Percentiles rank a stretch among this genome's conserved stretches.
phyloP scores from a whole-genome alignment of 2,797 vertebrate species.

The Numenius phaeopus region DNA sequence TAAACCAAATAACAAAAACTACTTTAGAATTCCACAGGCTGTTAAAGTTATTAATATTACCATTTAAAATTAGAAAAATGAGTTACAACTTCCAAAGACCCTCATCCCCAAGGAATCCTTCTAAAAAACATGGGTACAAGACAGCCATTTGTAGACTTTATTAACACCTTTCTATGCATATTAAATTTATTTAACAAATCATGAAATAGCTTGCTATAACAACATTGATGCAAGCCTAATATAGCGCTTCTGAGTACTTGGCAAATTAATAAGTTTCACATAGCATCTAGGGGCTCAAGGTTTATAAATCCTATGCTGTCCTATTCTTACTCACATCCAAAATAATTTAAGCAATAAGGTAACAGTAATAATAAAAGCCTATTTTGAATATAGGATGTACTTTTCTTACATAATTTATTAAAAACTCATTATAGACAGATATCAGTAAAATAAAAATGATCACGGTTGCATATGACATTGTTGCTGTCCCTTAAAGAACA shows the following conservation, averaged over 20 bases:
- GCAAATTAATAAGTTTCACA: not conserved
- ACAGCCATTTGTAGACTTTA: not conserved
- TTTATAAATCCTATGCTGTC: not conserved
- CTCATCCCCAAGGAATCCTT: not conserved
- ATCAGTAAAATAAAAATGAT: not conserved
- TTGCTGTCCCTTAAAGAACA: not conserved
- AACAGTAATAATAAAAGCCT: not conserved
- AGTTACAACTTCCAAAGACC: not conserved
- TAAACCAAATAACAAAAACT: not conserved
- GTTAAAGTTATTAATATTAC: not conserved
- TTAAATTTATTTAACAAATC: not conserved
- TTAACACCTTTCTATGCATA: not conserved
- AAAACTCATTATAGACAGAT: not conserved
- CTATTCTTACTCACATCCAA: not conserved
- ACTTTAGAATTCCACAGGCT: not conserved
- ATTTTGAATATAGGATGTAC: not conserved
- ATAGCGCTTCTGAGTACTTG: not conserved
- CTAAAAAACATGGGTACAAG: not conserved
- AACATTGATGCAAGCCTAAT: not conserved
- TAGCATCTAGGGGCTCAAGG: not conserved
- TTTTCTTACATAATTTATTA: not conserved
- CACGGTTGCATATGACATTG: rapidly evolving
- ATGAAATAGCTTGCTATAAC: not conserved
- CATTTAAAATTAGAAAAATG: not conserved
- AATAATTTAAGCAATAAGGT: not conserved